Evolutionary conservation across 2,113 vertebrate species (phyloP).

Genomic region (Opisthocomus hoazin): DNA sequence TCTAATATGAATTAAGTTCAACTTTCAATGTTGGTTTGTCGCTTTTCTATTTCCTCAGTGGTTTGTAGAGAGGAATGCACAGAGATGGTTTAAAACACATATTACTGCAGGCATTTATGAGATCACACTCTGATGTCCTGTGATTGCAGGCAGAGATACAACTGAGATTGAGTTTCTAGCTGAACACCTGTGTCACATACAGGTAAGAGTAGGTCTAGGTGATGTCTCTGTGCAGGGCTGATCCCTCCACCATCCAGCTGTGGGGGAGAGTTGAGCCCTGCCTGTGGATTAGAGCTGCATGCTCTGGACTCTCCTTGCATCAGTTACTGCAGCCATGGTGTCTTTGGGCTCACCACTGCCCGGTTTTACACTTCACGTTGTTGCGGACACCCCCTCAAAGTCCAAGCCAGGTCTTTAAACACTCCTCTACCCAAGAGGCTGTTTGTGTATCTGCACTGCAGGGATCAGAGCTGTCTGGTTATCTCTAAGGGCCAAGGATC

Average conservation of each 20-base stretch:
- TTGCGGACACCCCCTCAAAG: not conserved
- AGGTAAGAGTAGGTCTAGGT: not conserved
- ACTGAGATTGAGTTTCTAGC: not conserved
- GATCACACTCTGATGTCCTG: not conserved
- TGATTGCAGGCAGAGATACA: not conserved
- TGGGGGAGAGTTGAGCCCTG: not conserved
- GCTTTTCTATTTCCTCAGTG: not conserved
- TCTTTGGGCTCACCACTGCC: not conserved
- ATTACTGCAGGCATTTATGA: not conserved
- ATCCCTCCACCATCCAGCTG: not conserved
- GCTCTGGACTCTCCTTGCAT: not conserved
- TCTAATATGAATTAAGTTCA: not conserved
- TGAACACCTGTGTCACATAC: not conserved
- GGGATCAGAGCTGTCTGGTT: not conserved
- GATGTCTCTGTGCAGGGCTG: not conserved
- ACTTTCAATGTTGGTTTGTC: not conserved
- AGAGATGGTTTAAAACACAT: not conserved
- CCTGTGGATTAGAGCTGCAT: not conserved
- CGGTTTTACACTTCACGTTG: not conserved
- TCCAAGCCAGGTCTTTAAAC: not conserved
- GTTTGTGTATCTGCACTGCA: not conserved
- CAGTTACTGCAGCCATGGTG: not conserved
- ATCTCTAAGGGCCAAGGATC: not conserved
- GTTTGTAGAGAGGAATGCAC: not conserved
- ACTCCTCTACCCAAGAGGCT: not conserved